phyloP scores from a whole-genome alignment of 2,888 invertebrate genomes.

The Lasioglossum marginatum region DNA sequence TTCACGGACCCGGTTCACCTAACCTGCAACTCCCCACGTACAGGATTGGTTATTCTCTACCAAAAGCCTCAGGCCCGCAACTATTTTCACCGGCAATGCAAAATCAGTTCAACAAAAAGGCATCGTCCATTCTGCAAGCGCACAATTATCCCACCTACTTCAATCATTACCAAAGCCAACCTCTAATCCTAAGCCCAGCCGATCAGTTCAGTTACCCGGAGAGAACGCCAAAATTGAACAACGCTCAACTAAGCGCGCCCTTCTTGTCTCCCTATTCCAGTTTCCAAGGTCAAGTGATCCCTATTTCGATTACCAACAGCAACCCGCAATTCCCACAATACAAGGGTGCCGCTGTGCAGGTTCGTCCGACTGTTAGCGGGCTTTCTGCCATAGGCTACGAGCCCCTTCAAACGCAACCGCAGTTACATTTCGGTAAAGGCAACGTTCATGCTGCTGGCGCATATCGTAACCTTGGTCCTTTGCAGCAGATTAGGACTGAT shows the following conservation, averaged over 20 bases:
- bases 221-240: constrained; percentile 35
- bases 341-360: constrained; percentile 69
- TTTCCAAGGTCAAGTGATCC: constrained; percentile 70
- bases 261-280: constrained; percentile 60
- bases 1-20: background rate
- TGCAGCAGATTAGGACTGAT: constrained; percentile 76
- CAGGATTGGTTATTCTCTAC: constrained; percentile 44
- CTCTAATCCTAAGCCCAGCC: constrained; percentile 65
- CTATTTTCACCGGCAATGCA: constrained; percentile 46
- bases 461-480: constrained; percentile 56
- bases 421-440: constrained; percentile 74
- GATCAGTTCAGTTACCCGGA: constrained; percentile 61
- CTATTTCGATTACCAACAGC: constrained; percentile 69
- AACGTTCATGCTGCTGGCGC: constrained; percentile 26
- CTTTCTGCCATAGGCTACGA: constrained; percentile 71
- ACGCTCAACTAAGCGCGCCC: constrained; percentile 53
- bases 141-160: constrained; percentile 64
- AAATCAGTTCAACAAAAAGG: constrained; percentile 55
- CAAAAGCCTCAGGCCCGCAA: constrained; percentile 31
- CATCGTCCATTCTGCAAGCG: constrained; percentile 68
- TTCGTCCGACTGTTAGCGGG: constrained; percentile 49
- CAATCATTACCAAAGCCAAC: constrained; percentile 70
- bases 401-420: constrained; percentile 77
- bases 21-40: constrained; percentile 60
- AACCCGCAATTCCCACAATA: constrained; percentile 72